phyloP scores from a whole-genome alignment of 2,888 invertebrate genomes.

The Cheilosia vulpina region DNA sequence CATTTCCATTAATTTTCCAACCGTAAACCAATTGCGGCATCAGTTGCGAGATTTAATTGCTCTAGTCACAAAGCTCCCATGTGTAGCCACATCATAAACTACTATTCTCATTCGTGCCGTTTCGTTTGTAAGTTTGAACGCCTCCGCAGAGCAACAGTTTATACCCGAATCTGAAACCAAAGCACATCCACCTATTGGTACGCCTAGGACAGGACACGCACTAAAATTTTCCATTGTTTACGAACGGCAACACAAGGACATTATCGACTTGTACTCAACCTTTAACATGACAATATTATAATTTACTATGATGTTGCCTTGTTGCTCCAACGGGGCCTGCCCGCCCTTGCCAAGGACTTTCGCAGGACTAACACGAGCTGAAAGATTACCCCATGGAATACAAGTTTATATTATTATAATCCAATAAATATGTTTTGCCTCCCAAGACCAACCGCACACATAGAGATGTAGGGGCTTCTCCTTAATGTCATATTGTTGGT shows the following conservation, averaged over 20 bases:
- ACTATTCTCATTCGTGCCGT: background rate
- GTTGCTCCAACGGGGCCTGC: constrained; percentile 12
- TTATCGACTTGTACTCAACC: constrained; percentile 67
- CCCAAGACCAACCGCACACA: constrained; percentile 13
- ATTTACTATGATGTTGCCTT: constrained; percentile 50
- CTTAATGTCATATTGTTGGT: constrained; percentile 44
- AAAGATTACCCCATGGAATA: constrained; percentile 68
- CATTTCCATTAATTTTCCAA: background rate
- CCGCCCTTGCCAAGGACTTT: background rate
- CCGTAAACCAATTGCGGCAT: background rate
- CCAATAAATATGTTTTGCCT: constrained; percentile 70
- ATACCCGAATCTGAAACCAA: constrained; percentile 15
- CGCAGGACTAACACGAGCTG: constrained; percentile 31
- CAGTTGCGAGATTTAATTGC: constrained; percentile 1
- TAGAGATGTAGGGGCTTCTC: constrained; percentile 1
- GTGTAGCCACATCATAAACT: background rate
- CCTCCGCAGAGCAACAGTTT: constrained; percentile 61
- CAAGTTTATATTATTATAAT: constrained; percentile 74
- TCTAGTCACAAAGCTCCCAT: background rate
- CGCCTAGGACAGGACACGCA: constrained; percentile 33
- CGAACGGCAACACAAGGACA: constrained; percentile 52
- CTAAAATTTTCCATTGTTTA: constrained; percentile 11
- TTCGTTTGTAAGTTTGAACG: constrained; percentile 11
- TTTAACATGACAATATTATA: constrained; percentile 69
- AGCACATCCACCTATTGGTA: constrained; percentile 18